Base-by-base conservation (phyloP, 1,140 invertebrate genomes). In the Cryptotermes secundus region DNA sequence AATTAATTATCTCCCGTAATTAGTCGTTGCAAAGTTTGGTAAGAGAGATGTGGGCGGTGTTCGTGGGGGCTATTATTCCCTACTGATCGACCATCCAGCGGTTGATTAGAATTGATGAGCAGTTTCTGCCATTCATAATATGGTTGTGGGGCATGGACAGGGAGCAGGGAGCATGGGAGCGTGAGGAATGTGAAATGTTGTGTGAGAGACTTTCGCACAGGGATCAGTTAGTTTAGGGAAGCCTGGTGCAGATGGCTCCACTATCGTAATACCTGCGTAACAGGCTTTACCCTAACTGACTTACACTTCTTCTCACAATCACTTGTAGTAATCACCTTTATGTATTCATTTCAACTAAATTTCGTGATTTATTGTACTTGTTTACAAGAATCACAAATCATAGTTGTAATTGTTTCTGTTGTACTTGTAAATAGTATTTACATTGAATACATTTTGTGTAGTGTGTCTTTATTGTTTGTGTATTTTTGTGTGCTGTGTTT, bases 1-100 rank as follows among this genome's bases (percentile, higher is more conserved):
- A 83, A 83, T 83, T 83, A 83, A 83, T 83, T 83, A 83, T 83
- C 82, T 83, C 26, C 82, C 82, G 53, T 83, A 83, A 83, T 83
- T 83, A 83, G 82, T 83, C 82, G 82, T 35, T 35, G 82, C 59
- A 16, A 72, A 72, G 26, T 72, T 72, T 31, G 59, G 59, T 59
- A 26, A 10, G 53, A 59, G 45, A 45, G 82, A 45, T 49, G 36
- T 1, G 49, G 34, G 34, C 16, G 53, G 19, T 22, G 53, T 59
- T 59, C 7, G 53, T n/a, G 26, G 80, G 34, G 12, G 34, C 82
- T 83, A 83, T 83, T 83, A 83, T 83, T 83, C 82, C 82, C 82
- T 26, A 65, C 42, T 83, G 82, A 45, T 59, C 53, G 82, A 65
- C 82, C 49, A 83, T 83, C 38, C 34, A 81, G 80, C 34, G 42